Conservation (phyloP, 2,888 invertebrate genomes). For the Lasioglossum villosulum region DNA sequence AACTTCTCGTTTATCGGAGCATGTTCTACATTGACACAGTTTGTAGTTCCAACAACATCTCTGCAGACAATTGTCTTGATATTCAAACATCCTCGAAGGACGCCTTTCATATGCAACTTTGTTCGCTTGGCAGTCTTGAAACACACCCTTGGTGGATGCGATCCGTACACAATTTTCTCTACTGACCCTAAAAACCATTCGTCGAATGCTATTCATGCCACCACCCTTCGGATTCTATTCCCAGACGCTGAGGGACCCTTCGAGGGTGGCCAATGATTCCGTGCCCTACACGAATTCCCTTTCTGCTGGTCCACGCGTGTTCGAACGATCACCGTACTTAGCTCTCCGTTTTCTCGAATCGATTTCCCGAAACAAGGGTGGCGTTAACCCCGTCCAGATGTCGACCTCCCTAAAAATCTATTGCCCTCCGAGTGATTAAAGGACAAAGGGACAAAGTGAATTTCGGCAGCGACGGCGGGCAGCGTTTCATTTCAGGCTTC, state of each 20-base stretch:
- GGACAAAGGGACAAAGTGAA: constrained; percentile 44
- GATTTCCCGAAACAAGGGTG: neutral
- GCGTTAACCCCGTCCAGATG: neutral
- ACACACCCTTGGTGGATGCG: neutral
- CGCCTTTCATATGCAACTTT: neutral
- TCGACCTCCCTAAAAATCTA: neutral
- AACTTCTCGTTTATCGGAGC: no score
- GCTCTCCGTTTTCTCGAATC: neutral
- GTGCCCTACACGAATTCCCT: neutral
- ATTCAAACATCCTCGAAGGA: neutral
- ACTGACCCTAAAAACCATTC: neutral
- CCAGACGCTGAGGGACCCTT: neutral
- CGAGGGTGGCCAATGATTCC: neutral
- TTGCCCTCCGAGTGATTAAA: constrained; percentile 47
- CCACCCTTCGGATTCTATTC: neutral
- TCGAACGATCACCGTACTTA: neutral
- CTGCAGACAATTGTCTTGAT: no score
- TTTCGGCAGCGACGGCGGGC: constrained; percentile 18
- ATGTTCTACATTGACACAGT: no score
- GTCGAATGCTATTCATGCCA: no score
- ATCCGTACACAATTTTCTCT: neutral
- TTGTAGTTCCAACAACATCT: neutral
- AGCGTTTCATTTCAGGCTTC: constrained; percentile 41
- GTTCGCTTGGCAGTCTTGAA: neutral
- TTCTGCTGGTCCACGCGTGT: neutral